phyloP scores from a whole-genome alignment of 2,888 invertebrate species.

The Branchinecta sandiegonensis region DNA sequence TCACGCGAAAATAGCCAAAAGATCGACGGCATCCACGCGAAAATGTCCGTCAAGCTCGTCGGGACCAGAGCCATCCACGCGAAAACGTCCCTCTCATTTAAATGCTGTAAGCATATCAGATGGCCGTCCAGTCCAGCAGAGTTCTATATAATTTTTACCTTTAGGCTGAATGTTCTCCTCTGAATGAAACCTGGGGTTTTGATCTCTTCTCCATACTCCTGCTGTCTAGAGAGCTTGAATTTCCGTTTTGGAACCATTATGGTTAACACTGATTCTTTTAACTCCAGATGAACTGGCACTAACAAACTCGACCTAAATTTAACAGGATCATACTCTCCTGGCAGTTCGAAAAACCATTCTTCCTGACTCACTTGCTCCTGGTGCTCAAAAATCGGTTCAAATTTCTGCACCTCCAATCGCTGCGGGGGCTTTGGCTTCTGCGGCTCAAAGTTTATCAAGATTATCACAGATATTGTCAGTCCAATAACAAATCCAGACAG shows the following conservation, averaged over 20 bases:
- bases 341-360: conserved; percentile 6
- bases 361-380: neutral
- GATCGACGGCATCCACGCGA: too few relatives aligned
- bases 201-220: conserved; percentile 5
- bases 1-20: too few relatives aligned
- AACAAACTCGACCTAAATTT: neutral
- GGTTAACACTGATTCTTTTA: neutral
- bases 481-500: neutral
- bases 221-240: neutral
- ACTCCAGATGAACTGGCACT: neutral
- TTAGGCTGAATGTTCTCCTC: neutral
- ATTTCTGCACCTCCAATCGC: neutral
- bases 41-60: too few relatives aligned
- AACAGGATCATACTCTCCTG: neutral
- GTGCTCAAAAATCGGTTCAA: conserved; percentile 2
- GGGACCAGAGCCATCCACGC: too few relatives aligned
- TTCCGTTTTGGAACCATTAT: neutral
- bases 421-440: neutral
- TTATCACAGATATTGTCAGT: neutral
- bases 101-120: too few relatives aligned
- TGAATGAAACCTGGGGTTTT: neutral
- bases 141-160: neutral
- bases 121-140: too few relatives aligned
- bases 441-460: neutral
- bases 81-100: too few relatives aligned